Evolutionary conservation across 2,888 invertebrate genomes (phyloP), one percentile per base, ranked within the genome.

Genomic region (Spodoptera picta): DNA sequence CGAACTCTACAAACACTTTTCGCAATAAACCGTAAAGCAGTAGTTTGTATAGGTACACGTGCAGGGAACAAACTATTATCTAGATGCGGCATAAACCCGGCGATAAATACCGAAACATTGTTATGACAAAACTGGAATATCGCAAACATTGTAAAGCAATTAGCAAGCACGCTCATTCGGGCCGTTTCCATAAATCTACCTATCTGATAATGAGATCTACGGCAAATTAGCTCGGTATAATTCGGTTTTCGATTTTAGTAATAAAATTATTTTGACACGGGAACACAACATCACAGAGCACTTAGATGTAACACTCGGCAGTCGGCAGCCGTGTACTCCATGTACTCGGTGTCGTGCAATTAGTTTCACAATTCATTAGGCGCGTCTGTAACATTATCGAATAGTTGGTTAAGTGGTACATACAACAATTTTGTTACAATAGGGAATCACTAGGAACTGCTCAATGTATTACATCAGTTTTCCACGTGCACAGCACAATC

Each of bases 201-300:
- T 73, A 84, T 85, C 84, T 79, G 65, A 68, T 85, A 85, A 85
- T 83, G 82, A 85, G 82, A 85, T 84, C 84, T 77, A 73, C 80
- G 75, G 71, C 75, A 76, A 84, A 85, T 85, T 85, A 83, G 79
- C 81, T 68, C 73, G 52, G 67, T 71, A 68, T 83, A 76, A 83
- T 80, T 80, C 76, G 73, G 77, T 77, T 76, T 73, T 73, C 73
- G 61, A 79, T 77, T 71, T 77, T 67, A 69, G 63, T 80, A 77
- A 77, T 75, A 75, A 78, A 80, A 77, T 79, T 75, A 79, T 69
- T 57, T 64, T 70, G 69, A 77, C 76, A 69, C 7, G 64, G 53
- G 60, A 68, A 59, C 42, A 1, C 61, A 67, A 75, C 79, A 71
- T 68, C 58, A 60, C 50, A 58, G 42, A 69, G 69, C 81, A 76